Base-by-base conservation (phyloP, 2,797 vertebrate species). In the Tadarida brasiliensis region DNA sequence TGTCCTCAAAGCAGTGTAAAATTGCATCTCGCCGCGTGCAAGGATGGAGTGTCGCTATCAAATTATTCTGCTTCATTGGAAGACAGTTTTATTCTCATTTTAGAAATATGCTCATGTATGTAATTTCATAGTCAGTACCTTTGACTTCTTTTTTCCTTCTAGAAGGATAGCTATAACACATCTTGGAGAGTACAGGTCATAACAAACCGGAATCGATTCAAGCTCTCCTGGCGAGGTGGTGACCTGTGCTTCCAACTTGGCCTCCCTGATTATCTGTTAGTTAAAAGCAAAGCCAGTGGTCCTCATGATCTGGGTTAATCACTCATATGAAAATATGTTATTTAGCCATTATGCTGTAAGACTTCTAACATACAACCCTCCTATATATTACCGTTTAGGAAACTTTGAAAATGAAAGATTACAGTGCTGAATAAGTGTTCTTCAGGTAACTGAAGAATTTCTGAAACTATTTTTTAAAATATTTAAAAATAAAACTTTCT, bases 31-130 rank as follows among this genome's bases (percentile, higher is more conserved):
- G 97, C 97, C 95, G 96, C 98, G 98, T 97, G 97, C 95, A 89
- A 98, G 98, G 98, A 98, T 98, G 98, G 98, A 98, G 98, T 98
- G 98, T 98, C 98, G 98, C 98, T 98, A 99, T 98, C 98, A 98
- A 98, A 98, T 99, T 98, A 99, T 99, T 99, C 99, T 98, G 98
- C 98, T 98, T 98, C 98, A 95, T 95, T 98, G 98, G 98, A 98
- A 98, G 98, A 98, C 98, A 98, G 98, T 98, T 99, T 98, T 98
- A 98, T 98, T 98, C 96, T 94, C 83, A 73, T 97, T 98, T 98
- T 96, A 97, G 98, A 98, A 98, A 98, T 97, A 98, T 97, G 98
- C 98, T 98, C 97, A 97, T 98, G 98, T 98, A 98, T 98, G 98
- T 98, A 98, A 99, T 98, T 99, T 99, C 97, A 98, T 98, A 98